Conservation (phyloP, 2,113 vertebrate species). For the Nibea coibor region DNA sequence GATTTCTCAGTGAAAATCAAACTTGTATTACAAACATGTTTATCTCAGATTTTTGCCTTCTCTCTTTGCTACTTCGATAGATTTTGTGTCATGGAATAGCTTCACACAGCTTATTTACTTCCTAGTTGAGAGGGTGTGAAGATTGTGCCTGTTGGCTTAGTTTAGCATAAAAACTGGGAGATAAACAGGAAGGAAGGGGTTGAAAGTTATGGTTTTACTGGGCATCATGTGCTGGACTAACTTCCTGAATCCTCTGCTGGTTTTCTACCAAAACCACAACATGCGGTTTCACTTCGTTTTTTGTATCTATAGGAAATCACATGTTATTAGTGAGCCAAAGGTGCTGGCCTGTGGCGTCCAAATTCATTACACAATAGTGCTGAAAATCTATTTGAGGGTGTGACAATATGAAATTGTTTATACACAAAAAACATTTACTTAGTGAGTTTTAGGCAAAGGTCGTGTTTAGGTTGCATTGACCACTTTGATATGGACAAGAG, state of each 20-base stretch:
- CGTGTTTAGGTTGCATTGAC: neutral
- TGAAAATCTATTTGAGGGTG: too few species aligned
- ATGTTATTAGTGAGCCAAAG: neutral
- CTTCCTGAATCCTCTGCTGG: neutral
- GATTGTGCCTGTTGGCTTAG: neutral
- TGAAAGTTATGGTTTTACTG: neutral
- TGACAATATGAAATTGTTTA: too few species aligned
- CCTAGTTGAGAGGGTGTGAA: neutral
- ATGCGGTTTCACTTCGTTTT: neutral
- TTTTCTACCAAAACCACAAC: neutral
- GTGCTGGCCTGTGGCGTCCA: neutral
- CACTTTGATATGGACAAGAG: neutral
- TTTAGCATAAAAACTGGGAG: neutral
- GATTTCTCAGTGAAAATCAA: neutral
- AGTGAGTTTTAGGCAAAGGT: too few species aligned
- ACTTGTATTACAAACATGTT: neutral
- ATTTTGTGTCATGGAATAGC: neutral
- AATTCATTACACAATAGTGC: too few species aligned
- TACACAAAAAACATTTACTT: neutral
- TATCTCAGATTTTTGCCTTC: neutral
- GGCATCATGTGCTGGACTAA: neutral
- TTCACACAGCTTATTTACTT: neutral
- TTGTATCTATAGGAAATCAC: neutral
- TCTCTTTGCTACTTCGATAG: neutral
- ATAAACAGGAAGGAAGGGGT: neutral